A percentile compares a stretch with the other conserved stretches of the same genome.
Evolutionary conservation across 2,797 vertebrate species (phyloP).

Genomic region (Notolepis coatsorum): DNA sequence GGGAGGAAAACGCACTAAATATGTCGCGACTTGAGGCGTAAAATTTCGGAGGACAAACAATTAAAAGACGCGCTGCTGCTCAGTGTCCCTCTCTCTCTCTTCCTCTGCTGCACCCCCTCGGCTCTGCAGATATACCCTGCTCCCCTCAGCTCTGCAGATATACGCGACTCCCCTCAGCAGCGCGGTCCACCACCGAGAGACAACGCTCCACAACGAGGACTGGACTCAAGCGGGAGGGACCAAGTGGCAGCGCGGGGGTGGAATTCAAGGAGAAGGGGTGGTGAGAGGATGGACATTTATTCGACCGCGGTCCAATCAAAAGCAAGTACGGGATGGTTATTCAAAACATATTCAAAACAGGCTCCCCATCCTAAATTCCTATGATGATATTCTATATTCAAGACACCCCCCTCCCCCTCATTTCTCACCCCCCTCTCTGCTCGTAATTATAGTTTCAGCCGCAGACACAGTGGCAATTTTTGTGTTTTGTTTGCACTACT

Average conservation of each 20-base stretch:
- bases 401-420: background rate
- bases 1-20: conserved; percentile 3
- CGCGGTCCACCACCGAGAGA: conserved; percentile 42
- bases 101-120: too few species aligned
- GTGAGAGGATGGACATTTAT: conserved; percentile 39
- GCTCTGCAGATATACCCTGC: too few species aligned
- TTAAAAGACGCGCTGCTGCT: conserved; percentile 19
- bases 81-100: conserved; percentile 31
- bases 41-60: conserved; percentile 46
- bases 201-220: conserved; percentile 48
- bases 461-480: too few species aligned
- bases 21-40: conserved; percentile 28
- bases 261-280: conserved; percentile 39
- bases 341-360: conserved; percentile 58
- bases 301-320: conserved; percentile 58
- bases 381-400: too few species aligned
- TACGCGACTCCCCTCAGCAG: too few species aligned
- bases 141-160: too few species aligned
- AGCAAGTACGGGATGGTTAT: conserved; percentile 50
- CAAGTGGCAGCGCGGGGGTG: conserved; percentile 27
- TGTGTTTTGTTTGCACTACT: too few species aligned
- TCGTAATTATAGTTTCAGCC: background rate
- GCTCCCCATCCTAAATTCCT: too few species aligned
- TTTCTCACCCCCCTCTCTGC: conserved; percentile 3
- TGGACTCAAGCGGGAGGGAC: conserved; percentile 34